phyloP scores from a whole-genome alignment of 2,888 invertebrate species.

The Noctua comes region DNA sequence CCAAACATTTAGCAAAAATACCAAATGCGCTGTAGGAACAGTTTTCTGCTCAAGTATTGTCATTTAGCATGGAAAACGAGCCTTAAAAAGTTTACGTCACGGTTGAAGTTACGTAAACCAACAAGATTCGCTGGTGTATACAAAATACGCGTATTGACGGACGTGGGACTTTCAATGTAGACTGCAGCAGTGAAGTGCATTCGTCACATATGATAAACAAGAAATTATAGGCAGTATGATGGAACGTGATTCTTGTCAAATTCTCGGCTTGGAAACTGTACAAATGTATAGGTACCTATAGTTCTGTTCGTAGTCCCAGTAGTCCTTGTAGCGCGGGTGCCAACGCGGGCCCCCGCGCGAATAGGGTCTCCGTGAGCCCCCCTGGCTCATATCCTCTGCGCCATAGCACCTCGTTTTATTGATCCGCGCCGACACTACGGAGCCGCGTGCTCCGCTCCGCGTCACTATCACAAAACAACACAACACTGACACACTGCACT shows the following conservation, averaged over 20 bases:
- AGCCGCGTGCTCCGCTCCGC: conserved; percentile 66
- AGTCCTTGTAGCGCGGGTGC: conserved; percentile 89
- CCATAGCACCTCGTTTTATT: conserved; percentile 80
- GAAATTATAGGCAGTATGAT: not conserved
- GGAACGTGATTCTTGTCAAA: conserved; percentile 35
- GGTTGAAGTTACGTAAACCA: conserved; percentile 29
- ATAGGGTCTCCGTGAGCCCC: conserved; percentile 86
- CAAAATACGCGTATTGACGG: conserved; percentile 12
- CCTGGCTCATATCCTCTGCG: conserved; percentile 87
- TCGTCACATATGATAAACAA: conserved; percentile 39
- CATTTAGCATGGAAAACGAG: conserved; percentile 24
- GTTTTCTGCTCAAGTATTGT: not conserved
- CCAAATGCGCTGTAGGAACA: not conserved
- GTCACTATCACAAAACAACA: conserved; percentile 62
- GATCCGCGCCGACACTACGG: conserved; percentile 81
- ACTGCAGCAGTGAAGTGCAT: conserved; percentile 12
- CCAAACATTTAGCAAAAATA: not conserved
- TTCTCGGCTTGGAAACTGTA: conserved; percentile 26
- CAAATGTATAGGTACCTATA: conserved; percentile 77
- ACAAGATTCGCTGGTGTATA: conserved; percentile 7
- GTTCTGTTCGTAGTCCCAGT: conserved; percentile 89
- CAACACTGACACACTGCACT: conserved; percentile 77
- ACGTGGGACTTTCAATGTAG: not conserved
- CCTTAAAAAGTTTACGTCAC: conserved; percentile 32
- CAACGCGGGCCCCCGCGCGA: conserved; percentile 88